phyloP scores from a whole-genome alignment of 2,113 vertebrate species.

The Eurystomus gularis region DNA sequence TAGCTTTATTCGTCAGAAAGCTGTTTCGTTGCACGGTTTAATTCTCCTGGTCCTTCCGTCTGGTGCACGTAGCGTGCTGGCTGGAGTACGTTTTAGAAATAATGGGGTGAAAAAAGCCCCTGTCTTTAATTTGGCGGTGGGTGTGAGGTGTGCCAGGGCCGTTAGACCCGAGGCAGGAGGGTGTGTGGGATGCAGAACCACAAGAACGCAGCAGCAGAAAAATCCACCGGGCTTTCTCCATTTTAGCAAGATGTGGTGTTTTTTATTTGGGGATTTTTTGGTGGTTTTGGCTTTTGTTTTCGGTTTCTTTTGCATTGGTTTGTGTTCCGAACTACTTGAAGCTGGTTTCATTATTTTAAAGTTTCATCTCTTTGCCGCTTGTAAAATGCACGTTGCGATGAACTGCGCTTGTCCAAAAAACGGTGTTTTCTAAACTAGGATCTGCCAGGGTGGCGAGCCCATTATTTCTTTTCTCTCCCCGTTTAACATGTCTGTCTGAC shows the following conservation, averaged over 20 bases:
- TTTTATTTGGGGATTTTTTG: neutral
- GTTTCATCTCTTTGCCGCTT: neutral
- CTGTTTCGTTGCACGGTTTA: conserved; percentile 80
- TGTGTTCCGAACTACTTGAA: neutral
- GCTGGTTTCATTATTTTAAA: neutral
- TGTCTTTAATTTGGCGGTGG: conserved; percentile 45
- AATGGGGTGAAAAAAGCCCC: conserved; percentile 5
- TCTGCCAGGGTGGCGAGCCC: neutral
- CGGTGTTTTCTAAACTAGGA: neutral
- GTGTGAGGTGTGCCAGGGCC: conserved; percentile 22
- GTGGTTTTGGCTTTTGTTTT: neutral
- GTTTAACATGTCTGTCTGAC: neutral
- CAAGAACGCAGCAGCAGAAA: too few relatives aligned
- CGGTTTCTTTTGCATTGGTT: neutral
- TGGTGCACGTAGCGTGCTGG: conserved; percentile 39
- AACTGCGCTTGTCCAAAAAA: neutral
- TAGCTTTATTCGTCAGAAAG: conserved; percentile 83
- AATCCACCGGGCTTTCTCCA: too few relatives aligned
- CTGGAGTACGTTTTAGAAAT: conserved; percentile 68
- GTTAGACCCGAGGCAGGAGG: neutral
- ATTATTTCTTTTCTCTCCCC: neutral
- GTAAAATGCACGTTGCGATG: neutral
- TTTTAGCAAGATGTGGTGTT: neutral
- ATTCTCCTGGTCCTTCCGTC: conserved; percentile 75
- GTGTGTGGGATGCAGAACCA: neutral